A percentile compares a stretch with the other conserved stretches of the same genome.
Evolutionary conservation across 2,888 invertebrate genomes (phyloP).

Genomic region (Drosophila bunnanda): DNA sequence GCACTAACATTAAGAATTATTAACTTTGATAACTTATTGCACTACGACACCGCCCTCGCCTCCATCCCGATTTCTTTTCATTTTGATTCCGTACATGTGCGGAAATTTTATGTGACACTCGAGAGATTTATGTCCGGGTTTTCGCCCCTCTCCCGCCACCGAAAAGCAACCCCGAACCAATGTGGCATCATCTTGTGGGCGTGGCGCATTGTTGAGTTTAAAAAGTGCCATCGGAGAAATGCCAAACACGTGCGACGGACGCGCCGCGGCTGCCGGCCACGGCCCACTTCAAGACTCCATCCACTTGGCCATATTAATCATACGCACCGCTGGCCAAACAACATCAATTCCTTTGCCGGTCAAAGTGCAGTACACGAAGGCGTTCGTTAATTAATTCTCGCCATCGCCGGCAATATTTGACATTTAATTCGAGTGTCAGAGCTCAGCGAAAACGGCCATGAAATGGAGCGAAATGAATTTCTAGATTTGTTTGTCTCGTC

Average conservation of each 20-base stretch:
- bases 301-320: conserved; percentile 66
- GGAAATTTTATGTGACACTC: conserved; percentile 79
- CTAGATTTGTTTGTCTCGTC: conserved; percentile 48
- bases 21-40: conserved; percentile 80
- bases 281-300: conserved; percentile 1
- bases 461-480: conserved; percentile 70
- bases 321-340: conserved; percentile 59
- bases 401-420: conserved; percentile 51
- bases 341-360: background rate
- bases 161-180: conserved; percentile 29
- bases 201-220: conserved; percentile 69
- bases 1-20: conserved; percentile 80
- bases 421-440: conserved; percentile 57
- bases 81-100: conserved; percentile 78
- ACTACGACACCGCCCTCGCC: conserved; percentile 50
- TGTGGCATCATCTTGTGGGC: conserved; percentile 46
- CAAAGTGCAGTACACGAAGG: conserved; percentile 25
- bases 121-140: conserved; percentile 66
- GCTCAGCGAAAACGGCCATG: conserved; percentile 33
- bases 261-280: conserved; percentile 26
- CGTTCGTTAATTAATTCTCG: conserved; percentile 65
- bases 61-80: conserved; percentile 55
- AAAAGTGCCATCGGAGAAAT: conserved; percentile 57
- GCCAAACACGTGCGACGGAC: conserved; percentile 62
- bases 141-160: too few species aligned